Evolutionary conservation across 2,888 invertebrate species (phyloP).

Genomic region (Euplagia quadripunctaria): DNA sequence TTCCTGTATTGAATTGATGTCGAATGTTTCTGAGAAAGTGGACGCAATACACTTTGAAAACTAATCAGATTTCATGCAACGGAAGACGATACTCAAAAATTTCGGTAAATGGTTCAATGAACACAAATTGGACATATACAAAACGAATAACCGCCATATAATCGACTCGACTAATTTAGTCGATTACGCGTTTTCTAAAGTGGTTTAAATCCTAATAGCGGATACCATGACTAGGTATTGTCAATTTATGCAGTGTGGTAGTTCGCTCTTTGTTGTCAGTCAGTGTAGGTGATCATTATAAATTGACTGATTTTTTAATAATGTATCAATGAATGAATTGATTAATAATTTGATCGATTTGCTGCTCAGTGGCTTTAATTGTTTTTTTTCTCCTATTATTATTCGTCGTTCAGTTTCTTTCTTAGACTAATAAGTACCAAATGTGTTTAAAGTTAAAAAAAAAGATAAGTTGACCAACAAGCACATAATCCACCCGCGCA

Average conservation of each 20-base stretch:
- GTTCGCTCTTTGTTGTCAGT: constrained; percentile 10
- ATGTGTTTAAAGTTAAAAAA: too few relatives aligned
- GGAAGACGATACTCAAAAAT: constrained; percentile 17
- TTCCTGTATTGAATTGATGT: neutral
- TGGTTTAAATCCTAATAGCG: constrained; percentile 42
- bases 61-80: neutral
- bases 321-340: too few relatives aligned
- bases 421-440: too few relatives aligned
- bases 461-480: too few relatives aligned
- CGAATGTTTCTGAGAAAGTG: neutral
- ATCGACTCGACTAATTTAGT: constrained; percentile 36
- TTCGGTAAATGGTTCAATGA: constrained; percentile 22
- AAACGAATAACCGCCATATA: constrained; percentile 26
- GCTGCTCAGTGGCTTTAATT: too few relatives aligned
- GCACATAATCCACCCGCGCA: too few relatives aligned
- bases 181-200: constrained; percentile 42
- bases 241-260: constrained; percentile 20
- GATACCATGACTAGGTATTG: constrained; percentile 23
- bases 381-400: too few relatives aligned
- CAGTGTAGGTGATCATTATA: too few relatives aligned
- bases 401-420: too few relatives aligned
- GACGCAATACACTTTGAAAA: neutral
- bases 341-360: too few relatives aligned
- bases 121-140: constrained; percentile 25
- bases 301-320: too few relatives aligned